Conservation (phyloP, 2,113 vertebrate genomes). For the Nibea coibor region DNA sequence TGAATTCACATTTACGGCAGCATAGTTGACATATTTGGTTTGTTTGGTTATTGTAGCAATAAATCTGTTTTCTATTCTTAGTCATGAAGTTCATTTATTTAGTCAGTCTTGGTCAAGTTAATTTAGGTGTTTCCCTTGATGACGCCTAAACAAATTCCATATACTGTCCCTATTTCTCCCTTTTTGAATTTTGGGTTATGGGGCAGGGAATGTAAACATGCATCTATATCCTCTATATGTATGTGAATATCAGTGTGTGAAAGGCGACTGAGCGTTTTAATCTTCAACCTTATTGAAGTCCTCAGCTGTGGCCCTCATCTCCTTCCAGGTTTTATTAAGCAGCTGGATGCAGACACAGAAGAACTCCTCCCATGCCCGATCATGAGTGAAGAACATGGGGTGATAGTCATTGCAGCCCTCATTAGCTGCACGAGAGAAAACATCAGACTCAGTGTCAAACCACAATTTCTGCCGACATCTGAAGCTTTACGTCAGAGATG, state of each 20-base stretch:
- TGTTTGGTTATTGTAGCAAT: neutral
- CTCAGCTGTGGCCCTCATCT: slow-evolving; percentile 97
- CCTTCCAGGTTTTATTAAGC: slow-evolving; percentile 99
- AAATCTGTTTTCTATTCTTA: neutral
- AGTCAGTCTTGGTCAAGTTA: neutral
- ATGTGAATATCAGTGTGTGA: neutral
- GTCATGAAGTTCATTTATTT: neutral
- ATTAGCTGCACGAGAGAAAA: slow-evolving; percentile 84
- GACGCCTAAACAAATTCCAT: neutral
- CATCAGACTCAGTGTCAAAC: neutral
- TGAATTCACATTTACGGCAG: neutral
- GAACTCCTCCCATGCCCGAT: slow-evolving; percentile 96
- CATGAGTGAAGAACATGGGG: slow-evolving; percentile 99
- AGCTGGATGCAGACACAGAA: slow-evolving; percentile 98
- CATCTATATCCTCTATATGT: neutral
- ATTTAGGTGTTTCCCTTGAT: neutral
- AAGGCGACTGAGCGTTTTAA: neutral
- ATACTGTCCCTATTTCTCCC: neutral
- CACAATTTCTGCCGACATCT: neutral
- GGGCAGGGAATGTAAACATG: neutral
- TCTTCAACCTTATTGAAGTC: slow-evolving; percentile 96
- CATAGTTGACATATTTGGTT: neutral
- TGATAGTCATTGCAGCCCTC: slow-evolving; percentile 98
- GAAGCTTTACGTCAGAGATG: neutral
- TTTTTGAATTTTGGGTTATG: neutral